phyloP scores from a whole-genome alignment of 2,113 vertebrate species.

The Trogon surrucura region DNA sequence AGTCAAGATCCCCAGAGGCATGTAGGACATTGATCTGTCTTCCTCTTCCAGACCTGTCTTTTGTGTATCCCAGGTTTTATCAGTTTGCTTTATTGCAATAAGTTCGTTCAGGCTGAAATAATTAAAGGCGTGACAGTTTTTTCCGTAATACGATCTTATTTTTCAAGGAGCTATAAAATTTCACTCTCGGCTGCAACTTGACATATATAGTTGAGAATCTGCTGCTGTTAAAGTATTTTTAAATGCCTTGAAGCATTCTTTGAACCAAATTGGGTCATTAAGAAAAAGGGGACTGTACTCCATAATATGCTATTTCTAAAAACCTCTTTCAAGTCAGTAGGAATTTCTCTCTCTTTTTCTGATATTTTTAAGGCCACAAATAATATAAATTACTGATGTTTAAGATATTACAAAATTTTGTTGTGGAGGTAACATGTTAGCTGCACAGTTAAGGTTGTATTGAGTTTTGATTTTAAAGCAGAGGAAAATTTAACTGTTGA shows the following conservation, averaged over 20 bases:
- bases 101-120: slow-evolving; percentile 10
- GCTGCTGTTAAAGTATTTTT: slow-evolving; percentile 54
- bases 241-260: slow-evolving; percentile 44
- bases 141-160: not conserved
- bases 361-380: not conserved
- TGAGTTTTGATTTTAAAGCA: not conserved
- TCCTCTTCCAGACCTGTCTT: slow-evolving; percentile 4
- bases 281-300: not conserved
- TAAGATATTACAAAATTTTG: not conserved
- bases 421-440: not conserved
- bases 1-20: not conserved
- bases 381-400: not conserved
- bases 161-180: not conserved
- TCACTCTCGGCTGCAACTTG: slow-evolving; percentile 31
- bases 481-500: not conserved
- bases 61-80: not conserved
- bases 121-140: slow-evolving; percentile 10
- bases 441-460: not conserved
- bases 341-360: not conserved
- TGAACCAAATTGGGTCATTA: slow-evolving; percentile 44
- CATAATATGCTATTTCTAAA: not conserved
- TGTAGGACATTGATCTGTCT: not conserved
- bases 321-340: slow-evolving; percentile 7
- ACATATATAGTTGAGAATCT: not conserved
- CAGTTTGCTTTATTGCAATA: slow-evolving; percentile 4